These are phyloP conservation scores for Holothuria leucospilota DNA, from an alignment of 53 echinoderm and acorn worm species.

Conservation along the genomic window DNA sequence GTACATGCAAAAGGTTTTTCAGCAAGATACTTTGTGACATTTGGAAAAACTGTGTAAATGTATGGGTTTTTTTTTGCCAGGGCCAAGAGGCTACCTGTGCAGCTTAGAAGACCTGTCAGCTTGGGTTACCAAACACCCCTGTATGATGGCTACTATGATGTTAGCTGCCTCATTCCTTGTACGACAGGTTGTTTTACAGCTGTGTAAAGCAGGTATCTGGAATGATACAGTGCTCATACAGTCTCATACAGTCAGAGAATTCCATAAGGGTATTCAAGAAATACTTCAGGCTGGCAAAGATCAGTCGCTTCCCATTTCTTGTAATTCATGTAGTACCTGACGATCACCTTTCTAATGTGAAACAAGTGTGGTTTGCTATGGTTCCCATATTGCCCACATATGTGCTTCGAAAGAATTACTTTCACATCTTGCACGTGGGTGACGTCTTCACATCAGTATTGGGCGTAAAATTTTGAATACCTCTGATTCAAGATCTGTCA, in stretches of 20 bases:
- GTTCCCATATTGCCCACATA: background rate
- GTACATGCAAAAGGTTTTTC: too few species aligned
- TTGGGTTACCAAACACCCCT: too few species aligned
- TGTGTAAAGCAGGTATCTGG: too few species aligned
- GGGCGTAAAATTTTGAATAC: background rate
- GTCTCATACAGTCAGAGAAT: conserved; percentile 19
- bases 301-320: conserved; percentile 4
- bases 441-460: background rate
- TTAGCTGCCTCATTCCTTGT: too few species aligned
- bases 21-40: too few species aligned
- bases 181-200: too few species aligned
- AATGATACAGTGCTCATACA: too few species aligned
- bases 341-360: background rate
- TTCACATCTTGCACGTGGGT: conserved; percentile 13
- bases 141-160: too few species aligned
- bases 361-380: conserved; percentile 34
- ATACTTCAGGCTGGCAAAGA: background rate
- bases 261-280: background rate
- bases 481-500: conserved; percentile 1
- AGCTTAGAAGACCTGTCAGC: too few species aligned
- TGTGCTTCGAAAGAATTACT: background rate
- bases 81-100: too few species aligned
- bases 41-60: too few species aligned
- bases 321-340: conserved; percentile 21
- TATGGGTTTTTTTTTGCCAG: too few species aligned